Conservation (phyloP, 2,113 vertebrate species). For the Noctilio leporinus region DNA sequence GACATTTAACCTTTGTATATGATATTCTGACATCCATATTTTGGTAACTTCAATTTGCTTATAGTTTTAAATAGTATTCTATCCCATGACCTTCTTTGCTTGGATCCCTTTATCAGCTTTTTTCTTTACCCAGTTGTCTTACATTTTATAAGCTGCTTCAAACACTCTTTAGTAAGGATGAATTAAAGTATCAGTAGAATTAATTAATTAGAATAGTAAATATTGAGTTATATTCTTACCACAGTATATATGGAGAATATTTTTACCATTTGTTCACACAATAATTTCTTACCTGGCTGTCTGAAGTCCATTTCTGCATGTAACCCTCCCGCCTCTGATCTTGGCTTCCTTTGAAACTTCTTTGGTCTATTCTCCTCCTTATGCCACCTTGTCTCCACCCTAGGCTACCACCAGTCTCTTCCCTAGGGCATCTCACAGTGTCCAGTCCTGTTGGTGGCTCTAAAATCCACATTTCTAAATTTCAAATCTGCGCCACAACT, state of each 20-base stretch:
- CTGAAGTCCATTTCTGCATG: background rate
- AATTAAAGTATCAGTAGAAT: background rate
- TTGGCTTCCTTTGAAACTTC: background rate
- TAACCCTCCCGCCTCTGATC: background rate
- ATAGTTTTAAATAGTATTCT: background rate
- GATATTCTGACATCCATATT: background rate
- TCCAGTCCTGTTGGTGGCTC: background rate
- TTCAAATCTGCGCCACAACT: background rate
- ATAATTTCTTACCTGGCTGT: background rate
- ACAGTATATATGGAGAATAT: background rate
- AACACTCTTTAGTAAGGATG: background rate
- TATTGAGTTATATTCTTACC: background rate
- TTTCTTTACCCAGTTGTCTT: background rate
- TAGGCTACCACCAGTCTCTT: background rate
- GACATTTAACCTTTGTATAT: background rate
- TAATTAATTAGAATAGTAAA: background rate
- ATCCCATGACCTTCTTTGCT: background rate
- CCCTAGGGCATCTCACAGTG: background rate
- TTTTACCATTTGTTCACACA: background rate
- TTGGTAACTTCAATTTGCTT: background rate
- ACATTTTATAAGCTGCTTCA: conserved; percentile 49
- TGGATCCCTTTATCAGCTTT: background rate
- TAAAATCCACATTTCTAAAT: background rate
- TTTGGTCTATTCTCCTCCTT: background rate
- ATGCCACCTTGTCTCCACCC: background rate